phyloP scores from a whole-genome alignment of 2,797 vertebrate genomes.

The Hippoglossus hippoglossus region DNA sequence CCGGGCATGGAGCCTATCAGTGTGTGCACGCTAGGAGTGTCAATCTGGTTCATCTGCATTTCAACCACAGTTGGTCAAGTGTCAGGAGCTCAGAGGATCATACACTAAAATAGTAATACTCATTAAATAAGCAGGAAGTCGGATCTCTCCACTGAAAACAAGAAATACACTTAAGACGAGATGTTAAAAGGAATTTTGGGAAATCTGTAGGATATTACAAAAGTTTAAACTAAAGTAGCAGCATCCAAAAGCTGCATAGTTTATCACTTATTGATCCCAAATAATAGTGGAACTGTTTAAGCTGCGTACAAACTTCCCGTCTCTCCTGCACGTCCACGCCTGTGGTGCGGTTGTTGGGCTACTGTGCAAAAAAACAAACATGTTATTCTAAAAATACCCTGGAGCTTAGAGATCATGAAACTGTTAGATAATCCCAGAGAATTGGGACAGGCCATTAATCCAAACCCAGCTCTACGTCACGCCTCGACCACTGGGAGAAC shows the following conservation, averaged over 20 bases:
- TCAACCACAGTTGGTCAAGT: no score
- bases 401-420: slow-evolving; percentile 58
- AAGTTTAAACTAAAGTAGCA: no score
- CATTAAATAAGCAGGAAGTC: no score
- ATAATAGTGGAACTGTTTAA: not conserved
- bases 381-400: slow-evolving; percentile 66
- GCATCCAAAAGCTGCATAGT: not conserved
- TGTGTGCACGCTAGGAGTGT: no score
- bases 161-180: no score
- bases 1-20: no score
- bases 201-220: no score
- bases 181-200: not conserved
- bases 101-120: no score
- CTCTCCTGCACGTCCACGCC: no score
- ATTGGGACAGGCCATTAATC: slow-evolving; percentile 75
- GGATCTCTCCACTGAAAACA: no score
- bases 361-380: slow-evolving; percentile 58
- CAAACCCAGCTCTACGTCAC: slow-evolving; percentile 26
- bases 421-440: slow-evolving; percentile 75
- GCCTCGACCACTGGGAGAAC: slow-evolving; percentile 23
- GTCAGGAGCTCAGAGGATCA: no score
- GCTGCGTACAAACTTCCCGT: not conserved
- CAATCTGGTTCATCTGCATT: no score
- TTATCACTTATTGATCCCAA: not conserved
- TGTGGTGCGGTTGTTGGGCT: not conserved